phyloP scores from a whole-genome alignment of 1,140 invertebrate species.

The Drosophila kepulauana region DNA sequence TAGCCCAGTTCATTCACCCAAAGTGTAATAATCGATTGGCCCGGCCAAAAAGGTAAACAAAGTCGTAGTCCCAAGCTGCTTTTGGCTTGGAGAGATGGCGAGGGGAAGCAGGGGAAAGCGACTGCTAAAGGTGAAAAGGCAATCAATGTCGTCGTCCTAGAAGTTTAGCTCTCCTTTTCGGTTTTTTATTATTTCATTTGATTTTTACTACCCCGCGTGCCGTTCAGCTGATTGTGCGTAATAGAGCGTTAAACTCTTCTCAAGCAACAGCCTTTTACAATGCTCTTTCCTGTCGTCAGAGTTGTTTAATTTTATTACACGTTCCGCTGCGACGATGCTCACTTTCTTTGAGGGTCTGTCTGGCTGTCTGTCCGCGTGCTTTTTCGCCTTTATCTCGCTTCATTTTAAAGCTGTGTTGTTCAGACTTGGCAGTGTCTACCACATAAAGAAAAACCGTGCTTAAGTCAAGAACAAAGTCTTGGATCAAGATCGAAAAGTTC shows the following conservation, averaged over 20 bases:
- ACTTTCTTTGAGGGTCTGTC: too few species aligned
- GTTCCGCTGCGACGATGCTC: too few species aligned
- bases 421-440: too few species aligned
- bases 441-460: too few species aligned
- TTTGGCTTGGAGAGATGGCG: not conserved
- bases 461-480: too few species aligned
- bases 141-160: slow-evolving; percentile 79
- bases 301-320: not conserved
- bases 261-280: slow-evolving; percentile 63
- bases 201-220: slow-evolving; percentile 3
- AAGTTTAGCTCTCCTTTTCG: slow-evolving; percentile 37
- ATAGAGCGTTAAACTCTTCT: slow-evolving; percentile 76
- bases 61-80: not conserved
- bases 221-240: slow-evolving; percentile 67
- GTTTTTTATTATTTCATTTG: slow-evolving; percentile 45
- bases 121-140: slow-evolving; percentile 70
- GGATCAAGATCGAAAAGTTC: too few species aligned
- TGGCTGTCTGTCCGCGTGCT: too few species aligned
- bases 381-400: too few species aligned
- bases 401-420: too few species aligned
- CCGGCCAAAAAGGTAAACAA: slow-evolving; percentile 52
- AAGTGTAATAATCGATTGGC: slow-evolving; percentile 72
- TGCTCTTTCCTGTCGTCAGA: not conserved
- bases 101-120: not conserved
- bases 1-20: slow-evolving; percentile 70